Conservation (phyloP, 2,797 vertebrate species). For the Anolis apletophallus region DNA sequence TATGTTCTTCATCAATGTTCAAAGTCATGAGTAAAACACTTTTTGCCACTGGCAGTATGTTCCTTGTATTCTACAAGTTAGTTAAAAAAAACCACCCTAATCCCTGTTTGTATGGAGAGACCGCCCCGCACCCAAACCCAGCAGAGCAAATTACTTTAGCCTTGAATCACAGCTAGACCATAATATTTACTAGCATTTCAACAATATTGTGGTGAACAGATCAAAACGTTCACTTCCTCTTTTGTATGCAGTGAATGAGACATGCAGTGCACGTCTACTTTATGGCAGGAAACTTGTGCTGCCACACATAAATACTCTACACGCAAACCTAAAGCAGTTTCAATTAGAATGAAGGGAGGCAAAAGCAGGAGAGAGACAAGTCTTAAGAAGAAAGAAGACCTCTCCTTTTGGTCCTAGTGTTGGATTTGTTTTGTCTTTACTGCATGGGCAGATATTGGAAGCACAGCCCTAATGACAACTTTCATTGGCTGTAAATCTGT, state of each 20-base stretch:
- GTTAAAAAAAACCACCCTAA: constrained; percentile 15
- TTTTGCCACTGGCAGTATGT: background rate
- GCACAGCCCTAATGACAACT: background rate
- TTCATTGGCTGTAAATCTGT: background rate
- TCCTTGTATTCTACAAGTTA: background rate
- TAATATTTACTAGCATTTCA: constrained; percentile 28
- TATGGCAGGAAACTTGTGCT: constrained; percentile 50
- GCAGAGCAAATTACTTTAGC: constrained; percentile 13
- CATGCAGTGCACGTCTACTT: constrained; percentile 21
- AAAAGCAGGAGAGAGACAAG: rapidly evolving
- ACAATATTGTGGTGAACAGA: constrained; percentile 40
- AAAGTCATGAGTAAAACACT: background rate
- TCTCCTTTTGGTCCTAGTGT: background rate
- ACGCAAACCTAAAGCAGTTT: background rate
- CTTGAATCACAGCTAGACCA: constrained; percentile 15
- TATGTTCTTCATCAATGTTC: background rate
- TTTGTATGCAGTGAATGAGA: background rate
- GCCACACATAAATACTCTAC: background rate
- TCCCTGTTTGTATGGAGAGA: background rate
- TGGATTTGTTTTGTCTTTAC: rapidly evolving
- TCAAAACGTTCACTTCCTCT: constrained; percentile 38
- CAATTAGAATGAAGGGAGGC: constrained; percentile 17
- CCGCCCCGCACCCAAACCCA: background rate
- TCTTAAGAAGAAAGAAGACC: background rate
- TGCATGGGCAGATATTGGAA: background rate